phyloP scores from a whole-genome alignment of 2,113 vertebrate genomes.

The Mustela lutreola region DNA sequence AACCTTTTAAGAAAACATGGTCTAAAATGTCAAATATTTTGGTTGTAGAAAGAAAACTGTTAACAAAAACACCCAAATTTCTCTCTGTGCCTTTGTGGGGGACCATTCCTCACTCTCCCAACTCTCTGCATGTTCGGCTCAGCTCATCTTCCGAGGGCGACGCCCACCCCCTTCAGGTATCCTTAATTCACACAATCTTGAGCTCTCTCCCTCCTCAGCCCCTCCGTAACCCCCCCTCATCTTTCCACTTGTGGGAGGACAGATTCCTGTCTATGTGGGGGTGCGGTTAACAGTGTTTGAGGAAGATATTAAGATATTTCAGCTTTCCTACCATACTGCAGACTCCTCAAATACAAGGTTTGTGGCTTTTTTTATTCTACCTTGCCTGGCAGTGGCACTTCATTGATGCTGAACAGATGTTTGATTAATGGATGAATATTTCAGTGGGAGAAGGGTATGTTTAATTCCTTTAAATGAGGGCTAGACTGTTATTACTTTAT shows the following conservation, averaged over 20 bases:
- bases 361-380: background rate
- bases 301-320: background rate
- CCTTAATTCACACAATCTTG: background rate
- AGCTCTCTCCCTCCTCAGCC: background rate
- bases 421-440: background rate
- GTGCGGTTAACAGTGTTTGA: background rate
- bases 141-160: no score
- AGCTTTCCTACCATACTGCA: background rate
- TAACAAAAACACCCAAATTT: background rate
- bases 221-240: rapidly evolving
- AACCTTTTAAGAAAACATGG: background rate
- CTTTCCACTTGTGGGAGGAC: background rate
- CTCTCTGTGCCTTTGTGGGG: background rate
- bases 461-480: slow-evolving; percentile 14
- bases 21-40: background rate
- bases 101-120: background rate
- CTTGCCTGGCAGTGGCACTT: background rate
- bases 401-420: background rate
- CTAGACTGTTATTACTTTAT: background rate
- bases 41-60: slow-evolving; percentile 7
- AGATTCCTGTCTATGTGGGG: background rate
- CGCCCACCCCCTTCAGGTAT: no score
- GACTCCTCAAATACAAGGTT: background rate
- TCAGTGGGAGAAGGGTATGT: background rate
- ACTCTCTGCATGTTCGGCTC: background rate